Evolutionary conservation across 2,113 vertebrate species (phyloP), one percentile per base, ranked within the genome.

Genomic region (Microtus montanus): DNA sequence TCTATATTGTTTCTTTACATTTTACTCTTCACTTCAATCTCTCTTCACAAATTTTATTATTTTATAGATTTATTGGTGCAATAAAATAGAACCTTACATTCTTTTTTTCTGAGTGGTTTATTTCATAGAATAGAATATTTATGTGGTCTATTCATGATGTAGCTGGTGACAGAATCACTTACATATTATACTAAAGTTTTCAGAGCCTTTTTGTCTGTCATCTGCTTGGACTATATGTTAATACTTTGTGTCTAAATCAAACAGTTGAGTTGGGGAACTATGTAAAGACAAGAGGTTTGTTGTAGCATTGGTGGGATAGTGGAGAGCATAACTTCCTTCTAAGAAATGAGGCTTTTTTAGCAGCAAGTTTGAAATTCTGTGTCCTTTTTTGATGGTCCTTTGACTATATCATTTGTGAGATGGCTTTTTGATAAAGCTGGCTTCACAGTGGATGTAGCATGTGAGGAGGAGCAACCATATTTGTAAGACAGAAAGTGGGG

Each of bases 311-410:
- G 98, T 98, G 98, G 98, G 98, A 98, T 98, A 98, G 98, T 98
- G 98, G 98, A 98, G 93, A 98, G 97, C 98, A 98, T 98, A 98
- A 98, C 98, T 98, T 97, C 98, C 98, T 98, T 98, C 98, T 75
- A 28, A 44, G 38, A 75, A 75, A 75, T 75, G 41, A 28, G 30
- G 11, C 35, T 90, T 78, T 77, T 66, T 78, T 66, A 52, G 17
- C 28, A 33, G 6, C 28, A 78, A 52, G 15, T 75, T 75, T 14
- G n/a, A 71, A 71, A 71, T 19, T 58, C 35, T 38, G 70, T 71
- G 70, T 71, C 3, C 35, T 71, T 19, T 71, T 38, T 20, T 71
- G 35, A 71, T 70, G 68, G 33, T 15, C 5, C 14, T 33, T 70
- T 70, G 14, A 15, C 33, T 70, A 33, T 33, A 9, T 71, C 13